Percentiles rank a stretch among this genome's conserved stretches.
Conservation (phyloP, 2,797 vertebrate species). For the Myotis findleyi region DNA sequence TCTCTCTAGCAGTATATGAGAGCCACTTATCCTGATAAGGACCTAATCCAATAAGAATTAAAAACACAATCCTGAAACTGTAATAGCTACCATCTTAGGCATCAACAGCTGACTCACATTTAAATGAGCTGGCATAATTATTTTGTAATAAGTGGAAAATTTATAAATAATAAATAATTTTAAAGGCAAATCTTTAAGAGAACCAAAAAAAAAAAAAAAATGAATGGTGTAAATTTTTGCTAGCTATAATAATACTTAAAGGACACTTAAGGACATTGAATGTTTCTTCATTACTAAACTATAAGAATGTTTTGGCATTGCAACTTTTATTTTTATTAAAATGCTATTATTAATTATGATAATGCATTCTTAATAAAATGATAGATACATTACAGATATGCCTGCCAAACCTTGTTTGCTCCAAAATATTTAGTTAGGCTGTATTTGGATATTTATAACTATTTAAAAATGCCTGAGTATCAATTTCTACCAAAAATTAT, state of each 20-base stretch:
- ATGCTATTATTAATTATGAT: not conserved
- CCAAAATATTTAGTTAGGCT: not conserved
- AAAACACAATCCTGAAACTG: constrained; percentile 60
- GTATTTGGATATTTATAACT: constrained; percentile 1
- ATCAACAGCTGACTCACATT: constrained; percentile 10
- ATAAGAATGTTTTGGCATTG: not conserved
- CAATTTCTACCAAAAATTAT: constrained; percentile 4
- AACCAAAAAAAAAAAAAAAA: not conserved
- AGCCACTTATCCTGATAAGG: constrained; percentile 40
- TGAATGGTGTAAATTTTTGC: constrained; percentile 19
- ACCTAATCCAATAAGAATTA: constrained; percentile 50
- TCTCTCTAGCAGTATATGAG: not conserved
- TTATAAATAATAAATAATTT: constrained; percentile 54
- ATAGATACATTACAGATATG: not conserved
- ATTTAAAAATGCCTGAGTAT: not conserved
- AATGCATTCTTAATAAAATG: not conserved
- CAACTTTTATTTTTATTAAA: constrained; percentile 34
- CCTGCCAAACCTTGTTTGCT: not conserved
- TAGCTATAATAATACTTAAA: constrained; percentile 57
- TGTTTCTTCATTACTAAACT: constrained; percentile 44
- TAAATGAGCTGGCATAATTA: not conserved
- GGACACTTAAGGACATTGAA: not conserved
- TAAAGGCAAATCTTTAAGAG: constrained; percentile 45
- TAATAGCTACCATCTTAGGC: constrained; percentile 59
- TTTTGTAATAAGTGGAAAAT: not conserved